Conservation (phyloP, 2,113 vertebrate species). For the Oryzias celebensis region DNA sequence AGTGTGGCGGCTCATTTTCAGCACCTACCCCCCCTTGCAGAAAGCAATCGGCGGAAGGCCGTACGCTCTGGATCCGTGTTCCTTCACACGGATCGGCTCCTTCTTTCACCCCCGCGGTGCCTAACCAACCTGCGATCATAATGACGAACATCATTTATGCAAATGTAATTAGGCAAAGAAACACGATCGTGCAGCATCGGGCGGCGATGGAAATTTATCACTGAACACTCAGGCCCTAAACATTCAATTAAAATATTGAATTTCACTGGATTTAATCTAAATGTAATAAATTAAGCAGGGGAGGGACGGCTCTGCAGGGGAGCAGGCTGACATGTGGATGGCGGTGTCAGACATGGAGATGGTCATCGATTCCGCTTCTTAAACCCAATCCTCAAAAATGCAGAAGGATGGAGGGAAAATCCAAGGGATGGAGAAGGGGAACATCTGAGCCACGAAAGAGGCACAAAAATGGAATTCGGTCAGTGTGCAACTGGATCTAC, state of each 20-base stretch:
- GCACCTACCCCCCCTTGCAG: constrained; percentile 11
- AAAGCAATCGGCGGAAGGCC: constrained; percentile 6
- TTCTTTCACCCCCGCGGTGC: constrained; percentile 77
- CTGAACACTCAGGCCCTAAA: constrained; percentile 93
- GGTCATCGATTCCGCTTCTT: constrained; percentile 43
- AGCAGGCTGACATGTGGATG: constrained; percentile 59
- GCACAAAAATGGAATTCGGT: constrained; percentile 2
- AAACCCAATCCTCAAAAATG: constrained; percentile 17
- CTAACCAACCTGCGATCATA: constrained; percentile 86
- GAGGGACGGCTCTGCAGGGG: constrained; percentile 81
- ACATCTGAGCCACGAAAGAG: background rate
- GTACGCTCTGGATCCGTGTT: constrained; percentile 27
- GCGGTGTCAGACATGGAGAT: constrained; percentile 38
- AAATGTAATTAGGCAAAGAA: constrained; percentile 98
- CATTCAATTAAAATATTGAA: constrained; percentile 98
- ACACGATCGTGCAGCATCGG: constrained; percentile 87
- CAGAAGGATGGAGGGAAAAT: constrained; percentile 9
- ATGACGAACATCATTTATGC: constrained; percentile 96
- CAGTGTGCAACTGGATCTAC: background rate
- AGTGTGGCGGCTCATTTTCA: background rate
- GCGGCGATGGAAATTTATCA: constrained; percentile 94
- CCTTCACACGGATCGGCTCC: constrained; percentile 29
- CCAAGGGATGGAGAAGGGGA: constrained; percentile 15
- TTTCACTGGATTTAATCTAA: constrained; percentile 97
- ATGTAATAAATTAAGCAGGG: constrained; percentile 94